Conservation (phyloP, 2,113 vertebrate genomes). For the Protomyctophum bolini region DNA sequence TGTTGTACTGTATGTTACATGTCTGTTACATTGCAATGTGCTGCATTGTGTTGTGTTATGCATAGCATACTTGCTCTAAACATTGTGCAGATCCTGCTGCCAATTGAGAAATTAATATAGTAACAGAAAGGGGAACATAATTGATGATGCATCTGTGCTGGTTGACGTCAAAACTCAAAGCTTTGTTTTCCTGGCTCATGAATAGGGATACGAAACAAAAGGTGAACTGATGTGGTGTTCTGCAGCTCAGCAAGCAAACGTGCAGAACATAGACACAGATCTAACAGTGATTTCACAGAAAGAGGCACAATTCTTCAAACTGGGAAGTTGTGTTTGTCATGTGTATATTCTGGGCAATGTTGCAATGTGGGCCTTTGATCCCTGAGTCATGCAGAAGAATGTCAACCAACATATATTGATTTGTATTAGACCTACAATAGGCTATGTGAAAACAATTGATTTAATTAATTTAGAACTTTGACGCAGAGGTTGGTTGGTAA, state of each 20-base stretch:
- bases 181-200: not conserved
- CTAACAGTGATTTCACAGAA: slow-evolving; percentile 45
- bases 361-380: slow-evolving; percentile 17
- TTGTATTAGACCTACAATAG: too few relatives aligned
- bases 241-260: too few relatives aligned
- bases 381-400: slow-evolving; percentile 11
- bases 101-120: too few relatives aligned
- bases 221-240: not conserved
- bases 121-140: not conserved
- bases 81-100: too few relatives aligned
- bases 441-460: too few relatives aligned
- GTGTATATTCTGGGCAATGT: not conserved
- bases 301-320: slow-evolving; percentile 32
- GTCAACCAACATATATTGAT: too few relatives aligned
- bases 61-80: too few relatives aligned
- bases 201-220: slow-evolving; percentile 2
- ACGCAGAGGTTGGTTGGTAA: too few relatives aligned
- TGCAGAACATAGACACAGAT: too few relatives aligned
- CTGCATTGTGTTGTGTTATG: slow-evolving; percentile 13
- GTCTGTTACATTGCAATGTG: not conserved
- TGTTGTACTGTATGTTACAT: not conserved
- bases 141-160: not conserved
- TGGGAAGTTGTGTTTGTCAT: slow-evolving; percentile 44
- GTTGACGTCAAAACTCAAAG: not conserved
- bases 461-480: too few relatives aligned